A percentile compares a stretch with the other conserved stretches of the same genome.
Evolutionary conservation across 1,140 invertebrate genomes (phyloP).

Genomic region (Euglossa dilemma): DNA sequence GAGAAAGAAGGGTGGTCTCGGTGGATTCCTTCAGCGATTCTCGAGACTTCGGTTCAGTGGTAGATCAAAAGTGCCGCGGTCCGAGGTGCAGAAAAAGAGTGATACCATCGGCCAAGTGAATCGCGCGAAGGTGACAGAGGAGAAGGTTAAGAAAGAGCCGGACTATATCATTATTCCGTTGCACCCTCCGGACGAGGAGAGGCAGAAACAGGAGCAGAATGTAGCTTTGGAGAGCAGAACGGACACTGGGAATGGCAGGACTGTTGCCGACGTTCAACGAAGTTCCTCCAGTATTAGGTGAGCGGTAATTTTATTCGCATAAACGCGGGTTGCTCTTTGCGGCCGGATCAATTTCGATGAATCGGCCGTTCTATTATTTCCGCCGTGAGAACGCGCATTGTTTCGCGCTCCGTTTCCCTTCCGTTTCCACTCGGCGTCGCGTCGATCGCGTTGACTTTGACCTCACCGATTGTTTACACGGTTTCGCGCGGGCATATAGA

Average conservation of each 20-base stretch:
- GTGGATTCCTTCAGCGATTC: conserved; percentile 83
- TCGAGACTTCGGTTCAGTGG: conserved; percentile 82
- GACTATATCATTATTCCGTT: conserved; percentile 82
- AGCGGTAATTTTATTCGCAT: conserved; percentile 26
- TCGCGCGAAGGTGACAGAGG: conserved; percentile 45
- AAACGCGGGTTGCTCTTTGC: too few relatives aligned
- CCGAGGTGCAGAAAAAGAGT: conserved; percentile 74
- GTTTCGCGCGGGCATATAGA: conserved; percentile 2
- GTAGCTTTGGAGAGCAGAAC: conserved; percentile 41
- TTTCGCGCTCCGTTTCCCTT: neutral
- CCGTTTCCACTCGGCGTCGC: neutral
- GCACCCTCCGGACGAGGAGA: conserved; percentile 77
- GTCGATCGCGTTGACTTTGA: conserved; percentile 39
- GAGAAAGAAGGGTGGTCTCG: conserved; percentile 79
- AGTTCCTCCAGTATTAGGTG: conserved; percentile 75
- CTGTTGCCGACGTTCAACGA: conserved; percentile 64
- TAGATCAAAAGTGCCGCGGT: conserved; percentile 78
- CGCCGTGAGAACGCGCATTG: neutral
- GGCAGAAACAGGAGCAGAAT: conserved; percentile 48
- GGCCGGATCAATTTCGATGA: neutral
- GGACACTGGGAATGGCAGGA: conserved; percentile 41
- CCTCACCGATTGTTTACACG: conserved; percentile 43
- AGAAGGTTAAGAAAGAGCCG: conserved; percentile 73
- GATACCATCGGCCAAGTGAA: conserved; percentile 39
- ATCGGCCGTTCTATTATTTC: neutral